Evolutionary conservation across 1,140 invertebrate genomes (phyloP).

Genomic region (Aphaenogaster ashmeadi): DNA sequence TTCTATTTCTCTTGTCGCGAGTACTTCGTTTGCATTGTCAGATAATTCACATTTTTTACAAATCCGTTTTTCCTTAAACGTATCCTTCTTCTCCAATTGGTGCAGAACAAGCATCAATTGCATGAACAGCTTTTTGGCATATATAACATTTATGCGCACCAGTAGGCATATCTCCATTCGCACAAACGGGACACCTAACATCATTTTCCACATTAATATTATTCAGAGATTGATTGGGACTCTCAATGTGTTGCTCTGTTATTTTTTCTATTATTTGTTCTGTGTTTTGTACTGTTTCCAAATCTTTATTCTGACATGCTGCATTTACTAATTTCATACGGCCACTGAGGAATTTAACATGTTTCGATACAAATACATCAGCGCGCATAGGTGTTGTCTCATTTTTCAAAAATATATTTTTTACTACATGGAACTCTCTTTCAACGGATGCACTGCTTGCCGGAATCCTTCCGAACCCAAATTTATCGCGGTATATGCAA

Average conservation of each 20-base stretch:
- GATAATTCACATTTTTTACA: background rate
- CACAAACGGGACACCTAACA: background rate
- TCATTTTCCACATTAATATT: background rate
- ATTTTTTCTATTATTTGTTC: background rate
- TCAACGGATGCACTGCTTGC: slow-evolving; percentile 12
- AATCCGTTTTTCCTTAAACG: background rate
- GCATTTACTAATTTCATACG: background rate
- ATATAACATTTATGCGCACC: slow-evolving; percentile 8
- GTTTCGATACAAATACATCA: background rate
- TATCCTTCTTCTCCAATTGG: slow-evolving; percentile 19
- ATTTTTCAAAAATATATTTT: slow-evolving; percentile 22
- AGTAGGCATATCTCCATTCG: slow-evolving; percentile 2
- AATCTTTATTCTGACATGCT: background rate
- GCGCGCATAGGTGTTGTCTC: background rate
- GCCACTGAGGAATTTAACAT: slow-evolving; percentile 1
- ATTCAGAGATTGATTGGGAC: background rate
- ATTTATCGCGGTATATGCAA: slow-evolving; percentile 7
- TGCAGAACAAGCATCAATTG: background rate
- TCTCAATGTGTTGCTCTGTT: background rate
- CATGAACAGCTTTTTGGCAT: background rate
- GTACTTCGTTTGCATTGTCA: background rate
- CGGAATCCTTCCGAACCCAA: slow-evolving; percentile 12
- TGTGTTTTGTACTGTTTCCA: background rate
- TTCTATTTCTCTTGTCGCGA: slow-evolving; percentile 8
- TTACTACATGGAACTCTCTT: slow-evolving; percentile 13